phyloP scores from a whole-genome alignment of 2,797 vertebrate genomes.

The Tokudaia tokunoshimensis region DNA sequence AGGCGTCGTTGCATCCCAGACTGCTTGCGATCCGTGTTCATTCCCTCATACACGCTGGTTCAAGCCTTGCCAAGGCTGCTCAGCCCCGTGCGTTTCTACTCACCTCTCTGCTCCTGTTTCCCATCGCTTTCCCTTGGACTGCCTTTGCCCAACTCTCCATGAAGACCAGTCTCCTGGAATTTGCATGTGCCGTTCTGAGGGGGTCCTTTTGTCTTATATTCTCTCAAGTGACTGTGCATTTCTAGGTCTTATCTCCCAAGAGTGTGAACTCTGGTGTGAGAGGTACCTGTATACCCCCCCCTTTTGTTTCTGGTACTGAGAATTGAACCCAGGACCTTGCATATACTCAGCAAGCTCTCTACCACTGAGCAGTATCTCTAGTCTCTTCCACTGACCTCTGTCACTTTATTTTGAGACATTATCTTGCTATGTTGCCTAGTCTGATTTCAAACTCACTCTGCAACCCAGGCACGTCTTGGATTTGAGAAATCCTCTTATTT shows the following conservation, averaged over 20 bases:
- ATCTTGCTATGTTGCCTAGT: neutral
- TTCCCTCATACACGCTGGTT: neutral
- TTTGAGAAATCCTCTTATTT: neutral
- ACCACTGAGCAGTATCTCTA: neutral
- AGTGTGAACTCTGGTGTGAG: neutral
- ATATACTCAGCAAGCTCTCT: neutral
- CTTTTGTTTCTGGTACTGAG: neutral
- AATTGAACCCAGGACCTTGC: neutral
- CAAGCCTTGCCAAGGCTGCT: neutral
- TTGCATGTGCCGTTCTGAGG: neutral
- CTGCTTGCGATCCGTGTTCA: too few relatives aligned
- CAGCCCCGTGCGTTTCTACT: neutral
- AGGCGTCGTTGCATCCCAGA: neutral
- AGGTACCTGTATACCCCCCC: too few relatives aligned
- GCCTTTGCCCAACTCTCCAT: neutral
- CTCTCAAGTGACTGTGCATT: neutral
- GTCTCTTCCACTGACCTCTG: neutral
- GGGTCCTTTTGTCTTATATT: neutral
- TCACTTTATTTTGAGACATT: neutral
- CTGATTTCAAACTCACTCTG: neutral
- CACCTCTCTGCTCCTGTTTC: neutral
- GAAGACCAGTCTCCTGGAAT: neutral
- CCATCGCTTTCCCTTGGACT: neutral
- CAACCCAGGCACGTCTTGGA: neutral
- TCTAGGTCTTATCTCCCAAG: neutral